phyloP scores from a whole-genome alignment of 2,113 vertebrate genomes.

The Oenanthe melanoleuca region DNA sequence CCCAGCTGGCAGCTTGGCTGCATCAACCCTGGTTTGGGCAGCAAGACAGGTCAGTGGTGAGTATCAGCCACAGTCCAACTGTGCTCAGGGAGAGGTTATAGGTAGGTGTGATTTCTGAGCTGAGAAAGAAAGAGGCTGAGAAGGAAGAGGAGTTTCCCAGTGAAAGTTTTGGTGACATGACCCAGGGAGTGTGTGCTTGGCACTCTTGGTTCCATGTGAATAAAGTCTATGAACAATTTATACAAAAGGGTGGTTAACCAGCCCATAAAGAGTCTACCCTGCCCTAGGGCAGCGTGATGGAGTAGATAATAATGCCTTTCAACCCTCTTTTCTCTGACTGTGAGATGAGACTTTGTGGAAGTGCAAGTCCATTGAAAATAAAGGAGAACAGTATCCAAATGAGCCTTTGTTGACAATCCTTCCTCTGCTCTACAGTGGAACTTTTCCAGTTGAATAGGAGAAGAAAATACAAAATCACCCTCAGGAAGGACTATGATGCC shows the following conservation, averaged over 20 bases:
- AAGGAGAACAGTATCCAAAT: neutral
- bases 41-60: neutral
- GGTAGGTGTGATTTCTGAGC: accelerated
- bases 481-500: neutral
- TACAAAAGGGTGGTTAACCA: neutral
- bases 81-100: neutral
- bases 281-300: neutral
- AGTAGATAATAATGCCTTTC: neutral
- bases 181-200: neutral
- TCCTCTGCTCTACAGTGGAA: neutral
- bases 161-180: neutral
- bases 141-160: neutral
- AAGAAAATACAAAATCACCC: neutral
- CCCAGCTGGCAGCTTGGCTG: neutral
- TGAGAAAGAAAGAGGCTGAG: accelerated
- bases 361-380: neutral
- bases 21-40: neutral
- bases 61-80: neutral
- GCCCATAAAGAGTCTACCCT: neutral
- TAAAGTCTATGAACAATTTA: neutral
- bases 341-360: neutral
- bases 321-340: neutral
- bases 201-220: neutral
- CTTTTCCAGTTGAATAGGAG: neutral
- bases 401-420: neutral